Base-by-base conservation (phyloP, 2,888 invertebrate species). In the Noctuana brunneofusca region DNA sequence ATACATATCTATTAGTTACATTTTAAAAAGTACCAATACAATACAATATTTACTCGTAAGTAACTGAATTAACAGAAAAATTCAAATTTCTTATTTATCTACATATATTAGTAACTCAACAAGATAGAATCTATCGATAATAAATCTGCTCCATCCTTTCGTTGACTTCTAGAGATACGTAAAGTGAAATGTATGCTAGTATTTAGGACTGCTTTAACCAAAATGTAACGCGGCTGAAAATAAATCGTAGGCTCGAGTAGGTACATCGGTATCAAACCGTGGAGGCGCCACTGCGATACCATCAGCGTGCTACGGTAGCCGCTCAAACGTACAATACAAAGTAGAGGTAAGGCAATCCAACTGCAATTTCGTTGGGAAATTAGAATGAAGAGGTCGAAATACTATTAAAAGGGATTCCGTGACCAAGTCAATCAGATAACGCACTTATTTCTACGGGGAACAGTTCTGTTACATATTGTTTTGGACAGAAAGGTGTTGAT, bases 371-470 rank as follows among this genome's bases (percentile, higher is more conserved):
- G 55, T 55, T 49, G 18, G 32, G 48, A 48, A 60, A 60, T 60
- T 60, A 60, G 54, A 60, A 60, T 60, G 35, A 60, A 60, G 60
- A 54, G 54, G 54, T 60, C 48, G 54, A 55, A 60, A 55, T 46
- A 53, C 48, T 55, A 38, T 24, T 55, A n/a, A 38, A 41, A 41
- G 18, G 35, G 46, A 46, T 46, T 46, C 20, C 38, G 38, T 38
- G 38, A 38, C 14, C 14, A 6, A 38, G 38, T 38, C 1, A 38
- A 38, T 38, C 38, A 38, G 38, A 38, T 38, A 38, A 38, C 38
- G 38, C 14, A 6, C 14, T 38, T 5, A 14, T 38, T 6, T 14
- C 14, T 38, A 38, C n/a, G 14, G 38, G 14, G n/a, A n/a, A n/a
- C n/a, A n/a, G n/a, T n/a, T n/a, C n/a, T n/a, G n/a, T n/a, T n/a